Evolutionary conservation across 2,113 vertebrate genomes (phyloP), one percentile per base, ranked within the genome.

Genomic region (Nibea albiflora): DNA sequence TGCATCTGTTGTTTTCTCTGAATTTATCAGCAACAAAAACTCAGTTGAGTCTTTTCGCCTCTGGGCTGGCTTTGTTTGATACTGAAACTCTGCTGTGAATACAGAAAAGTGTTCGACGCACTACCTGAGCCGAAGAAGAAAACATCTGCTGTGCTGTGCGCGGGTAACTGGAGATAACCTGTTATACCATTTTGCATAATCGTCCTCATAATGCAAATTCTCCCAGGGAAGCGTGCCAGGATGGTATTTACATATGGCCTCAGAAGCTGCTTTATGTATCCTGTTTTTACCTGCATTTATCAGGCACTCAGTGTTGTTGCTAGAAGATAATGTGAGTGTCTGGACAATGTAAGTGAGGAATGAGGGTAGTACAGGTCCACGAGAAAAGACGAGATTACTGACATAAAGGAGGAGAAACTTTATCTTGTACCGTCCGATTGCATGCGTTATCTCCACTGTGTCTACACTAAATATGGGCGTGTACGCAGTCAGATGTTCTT

Each of bases 381-480:
- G 73, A 69, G 53, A 81, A 77, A 74, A 67, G 58, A 76, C 78
- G 57, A 71, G 63, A 84, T 87, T 86, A 76, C 65, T 72, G 66
- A 26, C 49, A 73, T 50, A 65, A 84, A 83, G 68, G 35, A 63
- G 61, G 17, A 62, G 86, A 87, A 85, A 92, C 72, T n/a, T 53
- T 49, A 89, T 86, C 81, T 75, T 16, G 63, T 44, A n/a, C 11
- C 16, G 3, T 75, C 28, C 3, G 26, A 15, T 70, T 28, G 11
- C 69, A 22, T 60, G 62, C 54, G 69, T 80, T 83, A 88, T 78
- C 85, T 73, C 57, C 22, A 62, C 26, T 58, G 31, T 50, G 53
- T 81, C 35, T 76, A 16, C 56, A 74, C 44, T 22, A 31, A n/a
- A 46, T 74, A 31, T 70, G 81, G 69, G 69, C 75, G 74, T 80